phyloP scores from a whole-genome alignment of 2,797 vertebrate genomes.

The Falco columbarius region DNA sequence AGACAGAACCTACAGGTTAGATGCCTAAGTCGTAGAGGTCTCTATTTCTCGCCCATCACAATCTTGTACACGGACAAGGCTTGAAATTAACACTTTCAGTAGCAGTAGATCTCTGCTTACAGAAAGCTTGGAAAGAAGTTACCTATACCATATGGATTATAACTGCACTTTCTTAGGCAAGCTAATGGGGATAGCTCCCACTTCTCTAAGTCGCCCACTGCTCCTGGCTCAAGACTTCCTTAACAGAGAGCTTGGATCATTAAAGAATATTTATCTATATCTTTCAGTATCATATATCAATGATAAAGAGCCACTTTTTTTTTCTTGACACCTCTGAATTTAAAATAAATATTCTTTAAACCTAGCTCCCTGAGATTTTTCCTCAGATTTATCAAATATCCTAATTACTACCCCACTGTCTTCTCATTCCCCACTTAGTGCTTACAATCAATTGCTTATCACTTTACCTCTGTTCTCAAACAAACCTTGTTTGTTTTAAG shows the following conservation, averaged over 20 bases:
- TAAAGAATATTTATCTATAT: background rate
- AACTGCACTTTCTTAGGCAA: background rate
- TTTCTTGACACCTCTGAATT: background rate
- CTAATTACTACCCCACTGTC: background rate
- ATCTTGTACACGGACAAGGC: background rate
- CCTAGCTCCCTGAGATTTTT: background rate
- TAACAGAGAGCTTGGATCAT: background rate
- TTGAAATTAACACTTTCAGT: background rate
- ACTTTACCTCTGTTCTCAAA: background rate
- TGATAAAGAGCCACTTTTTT: background rate
- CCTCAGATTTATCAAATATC: background rate
- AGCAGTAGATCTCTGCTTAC: background rate
- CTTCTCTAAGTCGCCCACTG: background rate
- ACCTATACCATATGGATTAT: background rate
- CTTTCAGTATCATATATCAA: background rate
- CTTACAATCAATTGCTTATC: background rate
- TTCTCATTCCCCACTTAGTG: background rate
- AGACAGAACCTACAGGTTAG: background rate
- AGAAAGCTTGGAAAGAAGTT: background rate
- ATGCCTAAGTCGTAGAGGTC: background rate
- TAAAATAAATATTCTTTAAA: background rate
- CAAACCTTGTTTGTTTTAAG: background rate
- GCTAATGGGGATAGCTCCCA: background rate
- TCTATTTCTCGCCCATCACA: background rate
- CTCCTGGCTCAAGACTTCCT: background rate